Conservation (phyloP, 2,113 vertebrate species). For the Dromiciops gliroides region DNA sequence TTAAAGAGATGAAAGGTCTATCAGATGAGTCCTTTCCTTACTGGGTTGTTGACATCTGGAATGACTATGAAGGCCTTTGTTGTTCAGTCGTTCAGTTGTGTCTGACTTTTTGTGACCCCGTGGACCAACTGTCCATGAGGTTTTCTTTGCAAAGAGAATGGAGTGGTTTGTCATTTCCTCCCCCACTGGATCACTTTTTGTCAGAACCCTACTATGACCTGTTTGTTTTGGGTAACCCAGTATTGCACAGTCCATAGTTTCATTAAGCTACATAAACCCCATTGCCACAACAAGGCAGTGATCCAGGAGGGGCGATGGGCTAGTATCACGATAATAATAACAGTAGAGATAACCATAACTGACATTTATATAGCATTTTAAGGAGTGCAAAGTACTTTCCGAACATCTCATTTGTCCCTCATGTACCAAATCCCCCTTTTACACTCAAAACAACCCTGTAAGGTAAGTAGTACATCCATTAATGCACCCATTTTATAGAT, state of each 20-base stretch:
- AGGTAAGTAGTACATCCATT: not conserved
- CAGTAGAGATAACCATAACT: not conserved
- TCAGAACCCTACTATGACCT: not conserved
- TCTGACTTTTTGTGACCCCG: not conserved
- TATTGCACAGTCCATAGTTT: not conserved
- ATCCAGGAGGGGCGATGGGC: not conserved
- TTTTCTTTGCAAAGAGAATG: not conserved
- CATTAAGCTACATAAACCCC: not conserved
- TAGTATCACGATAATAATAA: not conserved
- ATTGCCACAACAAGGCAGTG: not conserved
- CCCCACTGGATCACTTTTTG: not conserved
- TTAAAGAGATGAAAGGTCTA: not conserved
- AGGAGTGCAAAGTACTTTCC: not conserved
- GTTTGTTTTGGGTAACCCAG: not conserved
- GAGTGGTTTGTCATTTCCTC: not conserved
- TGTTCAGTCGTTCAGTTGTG: not conserved
- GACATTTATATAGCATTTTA: not conserved
- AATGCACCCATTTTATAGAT: not conserved
- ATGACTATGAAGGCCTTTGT: not conserved
- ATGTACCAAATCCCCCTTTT: not conserved
- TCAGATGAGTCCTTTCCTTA: not conserved
- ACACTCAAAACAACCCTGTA: not conserved
- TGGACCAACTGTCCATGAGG: not conserved
- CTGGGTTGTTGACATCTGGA: not conserved
- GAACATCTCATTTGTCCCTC: not conserved